Percentiles rank a stretch among this genome's conserved stretches.
phyloP scores from a whole-genome alignment of 2,888 invertebrate genomes.

The Parelbella ahira region DNA sequence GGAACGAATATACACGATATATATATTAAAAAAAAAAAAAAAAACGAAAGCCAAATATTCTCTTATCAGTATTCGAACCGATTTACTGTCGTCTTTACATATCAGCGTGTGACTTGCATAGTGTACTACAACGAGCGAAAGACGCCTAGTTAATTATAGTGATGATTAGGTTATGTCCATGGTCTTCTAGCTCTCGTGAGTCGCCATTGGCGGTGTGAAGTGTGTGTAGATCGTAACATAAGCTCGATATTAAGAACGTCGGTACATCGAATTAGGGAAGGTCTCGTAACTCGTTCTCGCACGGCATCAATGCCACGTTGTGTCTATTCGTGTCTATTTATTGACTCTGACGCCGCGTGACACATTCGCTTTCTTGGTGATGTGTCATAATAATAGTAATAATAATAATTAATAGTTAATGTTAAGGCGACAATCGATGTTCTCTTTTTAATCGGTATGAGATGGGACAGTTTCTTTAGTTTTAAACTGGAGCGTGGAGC shows the following conservation, averaged over 20 bases:
- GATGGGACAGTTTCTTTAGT: slow-evolving; percentile 49
- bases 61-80: slow-evolving; percentile 69
- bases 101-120: slow-evolving; percentile 77
- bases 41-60: slow-evolving; percentile 51
- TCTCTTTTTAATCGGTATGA: slow-evolving; percentile 34
- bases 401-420: slow-evolving; percentile 29
- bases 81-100: slow-evolving; percentile 73
- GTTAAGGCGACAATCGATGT: slow-evolving; percentile 27
- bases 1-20: slow-evolving; percentile 29
- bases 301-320: slow-evolving; percentile 31
- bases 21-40: too few species aligned
- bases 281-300: slow-evolving; percentile 33
- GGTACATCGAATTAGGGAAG: slow-evolving; percentile 74
- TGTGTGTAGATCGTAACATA: slow-evolving; percentile 39
- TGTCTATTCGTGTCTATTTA: too few species aligned
- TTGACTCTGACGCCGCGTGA: too few species aligned
- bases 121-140: slow-evolving; percentile 56
- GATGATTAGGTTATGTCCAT: slow-evolving; percentile 45
- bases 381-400: slow-evolving; percentile 35
- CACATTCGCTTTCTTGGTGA: slow-evolving; percentile 37
- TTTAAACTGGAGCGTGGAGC: slow-evolving; percentile 23
- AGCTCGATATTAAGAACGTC: slow-evolving; percentile 57
- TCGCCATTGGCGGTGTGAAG: slow-evolving; percentile 60
- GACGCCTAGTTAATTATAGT: slow-evolving; percentile 51
- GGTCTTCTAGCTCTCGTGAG: slow-evolving; percentile 62